Evolutionary conservation across 2,888 invertebrate genomes (phyloP).

Genomic region (Blera fallax): DNA sequence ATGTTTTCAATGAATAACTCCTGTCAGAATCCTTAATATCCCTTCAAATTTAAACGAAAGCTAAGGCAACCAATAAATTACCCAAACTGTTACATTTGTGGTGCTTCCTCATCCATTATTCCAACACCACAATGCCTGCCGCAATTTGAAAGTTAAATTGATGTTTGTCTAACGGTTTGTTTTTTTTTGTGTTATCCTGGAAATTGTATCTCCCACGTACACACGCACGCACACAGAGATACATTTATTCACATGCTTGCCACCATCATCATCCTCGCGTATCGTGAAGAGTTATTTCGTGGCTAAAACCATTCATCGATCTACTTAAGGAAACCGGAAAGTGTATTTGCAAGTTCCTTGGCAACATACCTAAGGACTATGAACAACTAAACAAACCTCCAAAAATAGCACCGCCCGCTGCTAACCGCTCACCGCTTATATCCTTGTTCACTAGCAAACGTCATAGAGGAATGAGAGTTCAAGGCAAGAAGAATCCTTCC

Average conservation of each 20-base stretch:
- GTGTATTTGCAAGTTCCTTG: constrained; percentile 33
- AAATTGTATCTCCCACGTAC: neutral
- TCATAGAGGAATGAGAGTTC: constrained; percentile 23
- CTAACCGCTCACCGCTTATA: too few species aligned
- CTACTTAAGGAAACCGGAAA: constrained; percentile 25
- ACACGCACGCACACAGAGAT: neutral
- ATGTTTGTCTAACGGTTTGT: constrained; percentile 45
- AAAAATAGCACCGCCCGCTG: constrained; percentile 26
- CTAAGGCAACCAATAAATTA: constrained; percentile 43
- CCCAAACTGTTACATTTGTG: constrained; percentile 7
- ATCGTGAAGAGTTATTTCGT: constrained; percentile 26
- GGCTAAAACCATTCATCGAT: constrained; percentile 37
- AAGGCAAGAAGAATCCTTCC: constrained; percentile 14
- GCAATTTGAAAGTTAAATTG: constrained; percentile 54
- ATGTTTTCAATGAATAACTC: constrained; percentile 15
- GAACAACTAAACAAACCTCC: constrained; percentile 14
- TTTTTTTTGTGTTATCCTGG: neutral
- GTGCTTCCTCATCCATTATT: constrained; percentile 1
- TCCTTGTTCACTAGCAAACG: neutral
- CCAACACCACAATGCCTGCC: neutral
- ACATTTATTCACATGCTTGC: neutral
- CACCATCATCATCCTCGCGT: neutral
- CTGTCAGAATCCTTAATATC: constrained; percentile 7
- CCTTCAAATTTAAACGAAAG: neutral
- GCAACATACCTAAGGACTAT: constrained; percentile 4